Conservation (phyloP, 1,140 invertebrate genomes). For the Atta texana region DNA sequence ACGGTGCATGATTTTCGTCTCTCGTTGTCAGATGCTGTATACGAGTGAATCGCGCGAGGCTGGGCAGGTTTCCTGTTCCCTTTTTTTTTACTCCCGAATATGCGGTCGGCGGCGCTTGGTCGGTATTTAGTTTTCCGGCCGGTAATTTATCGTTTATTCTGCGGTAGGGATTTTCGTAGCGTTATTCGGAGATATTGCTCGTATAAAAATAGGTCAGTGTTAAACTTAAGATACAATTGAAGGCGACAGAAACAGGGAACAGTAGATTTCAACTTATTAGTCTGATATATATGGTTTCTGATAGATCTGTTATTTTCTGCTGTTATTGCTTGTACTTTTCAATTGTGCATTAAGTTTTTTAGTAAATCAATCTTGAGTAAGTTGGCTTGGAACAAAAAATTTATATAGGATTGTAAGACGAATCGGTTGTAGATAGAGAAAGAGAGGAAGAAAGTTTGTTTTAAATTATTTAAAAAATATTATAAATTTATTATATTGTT, state of each 20-base stretch:
- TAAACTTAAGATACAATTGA: not conserved
- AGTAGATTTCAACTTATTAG: too few species aligned
- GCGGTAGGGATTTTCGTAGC: constrained; percentile 21
- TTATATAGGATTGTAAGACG: not conserved
- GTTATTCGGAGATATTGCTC: not conserved
- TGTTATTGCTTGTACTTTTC: too few species aligned
- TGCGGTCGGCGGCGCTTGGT: constrained; percentile 58
- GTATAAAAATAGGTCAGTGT: constrained; percentile 26
- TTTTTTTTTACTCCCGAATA: constrained; percentile 61
- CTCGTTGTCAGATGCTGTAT: constrained; percentile 72
- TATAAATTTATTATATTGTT: not conserved
- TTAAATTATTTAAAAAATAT: not conserved
- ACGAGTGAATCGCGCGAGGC: constrained; percentile 68
- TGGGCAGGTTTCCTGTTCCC: constrained; percentile 72
- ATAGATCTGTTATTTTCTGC: too few species aligned
- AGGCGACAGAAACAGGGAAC: too few species aligned
- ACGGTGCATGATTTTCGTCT: constrained; percentile 69
- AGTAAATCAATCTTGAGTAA: not conserved
- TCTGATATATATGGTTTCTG: too few species aligned
- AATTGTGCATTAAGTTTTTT: too few species aligned
- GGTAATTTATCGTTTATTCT: constrained; percentile 51
- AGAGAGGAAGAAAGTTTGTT: not conserved
- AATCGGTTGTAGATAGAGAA: not conserved
- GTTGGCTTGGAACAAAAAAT: too few species aligned
- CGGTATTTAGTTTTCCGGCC: constrained; percentile 51